A percentile compares a stretch with the other conserved stretches of the same genome.
phyloP scores from a whole-genome alignment of 1,140 invertebrate species.

The Heterodera schachtii region DNA sequence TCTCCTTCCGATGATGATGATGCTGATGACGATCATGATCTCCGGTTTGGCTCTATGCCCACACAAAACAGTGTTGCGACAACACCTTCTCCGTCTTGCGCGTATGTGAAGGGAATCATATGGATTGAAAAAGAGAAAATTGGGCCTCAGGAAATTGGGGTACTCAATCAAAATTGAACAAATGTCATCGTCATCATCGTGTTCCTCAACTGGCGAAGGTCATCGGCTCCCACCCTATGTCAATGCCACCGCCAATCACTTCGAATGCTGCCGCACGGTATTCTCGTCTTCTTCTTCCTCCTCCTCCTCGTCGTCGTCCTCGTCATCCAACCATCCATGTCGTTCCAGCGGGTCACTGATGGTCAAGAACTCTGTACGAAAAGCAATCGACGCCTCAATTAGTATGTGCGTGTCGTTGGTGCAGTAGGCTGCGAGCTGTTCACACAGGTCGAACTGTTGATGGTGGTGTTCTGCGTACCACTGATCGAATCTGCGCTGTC shows the following conservation, averaged over 20 bases:
- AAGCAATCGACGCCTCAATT: conserved; percentile 9
- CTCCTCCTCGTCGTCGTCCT: background rate
- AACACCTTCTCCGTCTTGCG: too few relatives aligned
- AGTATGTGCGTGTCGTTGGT: conserved; percentile 14
- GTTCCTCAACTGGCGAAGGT: conserved; percentile 9
- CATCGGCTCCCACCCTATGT: background rate
- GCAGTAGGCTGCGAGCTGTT: conserved; percentile 16
- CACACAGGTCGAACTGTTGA: conserved; percentile 8
- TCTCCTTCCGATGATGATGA: too few relatives aligned
- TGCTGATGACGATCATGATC: too few relatives aligned
- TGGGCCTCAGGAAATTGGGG: conserved; percentile 4
- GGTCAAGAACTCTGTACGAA: background rate
- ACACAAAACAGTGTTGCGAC: too few relatives aligned
- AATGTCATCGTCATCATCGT: background rate
- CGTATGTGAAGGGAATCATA: too few relatives aligned
- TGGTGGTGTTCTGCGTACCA: background rate
- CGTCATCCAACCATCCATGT: background rate
- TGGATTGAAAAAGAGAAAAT: too few relatives aligned
- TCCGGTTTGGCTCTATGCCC: too few relatives aligned
- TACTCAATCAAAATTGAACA: background rate
- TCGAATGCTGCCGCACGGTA: background rate
- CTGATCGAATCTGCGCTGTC: background rate
- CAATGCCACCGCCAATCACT: background rate
- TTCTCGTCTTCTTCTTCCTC: background rate
- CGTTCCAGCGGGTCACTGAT: background rate